Evolutionary conservation across 1,140 invertebrate genomes (phyloP).

Genomic region (Bactericera cockerelli): DNA sequence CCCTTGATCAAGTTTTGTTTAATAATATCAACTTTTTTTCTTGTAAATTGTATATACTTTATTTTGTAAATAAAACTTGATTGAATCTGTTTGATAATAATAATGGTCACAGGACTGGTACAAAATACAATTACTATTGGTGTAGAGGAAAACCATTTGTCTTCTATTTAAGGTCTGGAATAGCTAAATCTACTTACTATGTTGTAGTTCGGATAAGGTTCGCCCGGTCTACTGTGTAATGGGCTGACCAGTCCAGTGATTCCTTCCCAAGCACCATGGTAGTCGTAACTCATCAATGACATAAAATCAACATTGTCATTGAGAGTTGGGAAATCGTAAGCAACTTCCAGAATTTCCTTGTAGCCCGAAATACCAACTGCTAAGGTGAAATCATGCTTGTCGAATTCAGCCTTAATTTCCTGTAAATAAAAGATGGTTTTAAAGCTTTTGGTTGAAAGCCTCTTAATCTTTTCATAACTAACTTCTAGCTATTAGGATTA

Average conservation of each 20-base stretch:
- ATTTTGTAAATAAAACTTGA: no score
- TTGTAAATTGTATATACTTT: no score
- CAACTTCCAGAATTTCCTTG: conserved; percentile 68
- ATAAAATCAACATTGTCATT: conserved; percentile 60
- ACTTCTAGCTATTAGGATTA: background rate
- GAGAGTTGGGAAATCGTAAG: conserved; percentile 58
- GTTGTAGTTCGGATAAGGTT: conserved; percentile 57
- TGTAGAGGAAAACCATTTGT: no score
- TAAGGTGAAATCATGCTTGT: conserved; percentile 48
- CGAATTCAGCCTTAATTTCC: conserved; percentile 63
- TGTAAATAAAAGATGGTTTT: conserved; percentile 28
- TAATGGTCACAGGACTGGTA: no score
- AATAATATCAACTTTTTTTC: no score
- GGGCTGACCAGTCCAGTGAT: conserved; percentile 70
- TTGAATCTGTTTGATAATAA: no score
- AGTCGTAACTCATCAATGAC: conserved; percentile 78
- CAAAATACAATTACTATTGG: no score
- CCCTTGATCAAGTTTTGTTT: no score
- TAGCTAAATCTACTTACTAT: conserved; percentile 53
- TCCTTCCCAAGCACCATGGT: conserved; percentile 71
- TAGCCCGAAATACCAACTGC: conserved; percentile 75
- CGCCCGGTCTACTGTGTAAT: conserved; percentile 41
- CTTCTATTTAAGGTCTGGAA: no score
- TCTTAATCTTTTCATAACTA: background rate
- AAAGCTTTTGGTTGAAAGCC: no score